Evolutionary conservation across 1,140 invertebrate species (phyloP).

Genomic region (Apis mellifera): Amel_HAv3.1 CM009938.2:10221501-10222000

Average conservation of each 20-base stretch:
- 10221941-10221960: neutral
- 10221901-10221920: neutral
- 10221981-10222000: too few relatives aligned
- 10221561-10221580: constrained; percentile 36
- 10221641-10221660: neutral
- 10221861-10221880: neutral
- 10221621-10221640: neutral
- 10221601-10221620: neutral
- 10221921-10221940: neutral
- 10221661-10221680: neutral
- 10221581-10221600: constrained; percentile 47
- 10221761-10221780: too few relatives aligned
- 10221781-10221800: too few relatives aligned
- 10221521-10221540: constrained; percentile 65
- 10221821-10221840: neutral
- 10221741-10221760: too few relatives aligned
- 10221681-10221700: neutral
- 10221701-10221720: too few relatives aligned
- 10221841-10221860: neutral
- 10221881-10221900: neutral
- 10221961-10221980: neutral
- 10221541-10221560: constrained; percentile 48
- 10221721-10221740: too few relatives aligned
- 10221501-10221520: constrained; percentile 67
- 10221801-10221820: neutral